Evolutionary conservation across 2,113 vertebrate genomes (phyloP).

Genomic region (Hassar affinis): DNA sequence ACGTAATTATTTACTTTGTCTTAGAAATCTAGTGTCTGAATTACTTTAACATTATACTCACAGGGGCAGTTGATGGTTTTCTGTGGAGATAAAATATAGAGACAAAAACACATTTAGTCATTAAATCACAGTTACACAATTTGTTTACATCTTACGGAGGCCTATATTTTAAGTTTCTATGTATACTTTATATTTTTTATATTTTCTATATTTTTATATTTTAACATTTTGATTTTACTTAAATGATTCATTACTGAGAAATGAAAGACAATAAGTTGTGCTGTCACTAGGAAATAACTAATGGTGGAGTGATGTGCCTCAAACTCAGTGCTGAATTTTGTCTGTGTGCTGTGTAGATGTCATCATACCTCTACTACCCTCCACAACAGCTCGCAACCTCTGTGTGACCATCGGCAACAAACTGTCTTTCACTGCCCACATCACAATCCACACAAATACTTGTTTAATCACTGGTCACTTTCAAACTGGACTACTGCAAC

Average conservation of each 20-base stretch:
- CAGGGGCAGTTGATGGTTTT: background rate
- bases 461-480: no score
- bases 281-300: background rate
- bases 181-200: no score
- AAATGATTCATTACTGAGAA: background rate
- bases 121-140: background rate
- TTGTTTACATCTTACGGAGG: background rate
- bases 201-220: no score
- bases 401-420: no score
- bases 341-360: background rate
- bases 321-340: background rate
- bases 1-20: background rate
- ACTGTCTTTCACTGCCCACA: no score
- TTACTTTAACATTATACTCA: background rate
- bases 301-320: background rate
- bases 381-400: no score
- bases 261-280: background rate
- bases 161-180: no score
- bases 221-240: no score
- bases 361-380: no score
- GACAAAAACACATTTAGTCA: background rate
- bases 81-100: background rate
- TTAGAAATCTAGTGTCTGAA: background rate
- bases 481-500: no score
- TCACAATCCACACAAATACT: no score